phyloP scores from a whole-genome alignment of 2,797 vertebrate species.

The Todus mexicanus region DNA sequence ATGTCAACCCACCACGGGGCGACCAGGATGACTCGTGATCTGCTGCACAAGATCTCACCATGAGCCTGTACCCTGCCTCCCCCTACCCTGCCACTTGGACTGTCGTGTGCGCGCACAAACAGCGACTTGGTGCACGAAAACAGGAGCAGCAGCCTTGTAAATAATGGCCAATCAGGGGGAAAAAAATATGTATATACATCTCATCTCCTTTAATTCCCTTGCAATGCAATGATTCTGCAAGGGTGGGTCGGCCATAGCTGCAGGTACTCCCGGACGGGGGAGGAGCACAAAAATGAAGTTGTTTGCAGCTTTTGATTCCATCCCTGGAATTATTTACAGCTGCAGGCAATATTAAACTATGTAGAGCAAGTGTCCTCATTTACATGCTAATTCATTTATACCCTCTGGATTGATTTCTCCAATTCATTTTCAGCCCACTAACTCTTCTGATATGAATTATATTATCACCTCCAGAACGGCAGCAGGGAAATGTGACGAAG shows the following conservation, averaged over 20 bases:
- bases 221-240: neutral
- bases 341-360: slow-evolving; percentile 93
- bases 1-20: neutral
- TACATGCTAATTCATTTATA: slow-evolving; percentile 99
- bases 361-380: slow-evolving; percentile 97
- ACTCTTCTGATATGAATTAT: slow-evolving; percentile 75
- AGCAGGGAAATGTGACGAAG: slow-evolving; percentile 60
- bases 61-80: accelerated
- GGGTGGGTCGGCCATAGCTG: slow-evolving; percentile 10
- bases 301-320: slow-evolving; percentile 74
- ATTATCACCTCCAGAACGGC: slow-evolving; percentile 72
- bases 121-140: neutral
- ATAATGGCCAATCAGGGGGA: neutral
- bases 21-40: accelerated
- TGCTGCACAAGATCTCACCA: accelerated
- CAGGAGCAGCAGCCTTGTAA: neutral
- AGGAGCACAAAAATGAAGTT: slow-evolving; percentile 73
- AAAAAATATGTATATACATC: neutral
- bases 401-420: slow-evolving; percentile 92
- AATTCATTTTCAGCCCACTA: slow-evolving; percentile 91
- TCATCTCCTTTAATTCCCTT: slow-evolving; percentile 20
- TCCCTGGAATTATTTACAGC: slow-evolving; percentile 83
- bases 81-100: accelerated
- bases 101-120: neutral
- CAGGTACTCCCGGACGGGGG: slow-evolving; percentile 45